These are phyloP conservation scores for Gallinago jamesoni DNA, from an alignment of 2,113 vertebrate species.

Conservation along the genomic window DNA sequence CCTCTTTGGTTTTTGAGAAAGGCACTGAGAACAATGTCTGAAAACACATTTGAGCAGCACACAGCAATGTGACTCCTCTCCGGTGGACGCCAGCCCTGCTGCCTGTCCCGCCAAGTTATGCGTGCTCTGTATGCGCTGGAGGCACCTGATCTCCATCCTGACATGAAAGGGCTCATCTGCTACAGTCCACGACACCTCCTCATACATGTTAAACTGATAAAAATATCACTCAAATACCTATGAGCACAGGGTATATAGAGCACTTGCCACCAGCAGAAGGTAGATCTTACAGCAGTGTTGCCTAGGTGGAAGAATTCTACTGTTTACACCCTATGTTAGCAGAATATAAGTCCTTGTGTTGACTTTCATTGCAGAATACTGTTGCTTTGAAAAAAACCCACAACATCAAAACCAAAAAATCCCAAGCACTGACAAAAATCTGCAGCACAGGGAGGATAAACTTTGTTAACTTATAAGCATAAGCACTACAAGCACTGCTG, in stretches of 20 bases:
- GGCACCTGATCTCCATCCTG: neutral
- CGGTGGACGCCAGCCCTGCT: neutral
- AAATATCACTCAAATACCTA: neutral
- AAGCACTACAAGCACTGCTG: neutral
- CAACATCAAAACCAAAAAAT: too few species aligned
- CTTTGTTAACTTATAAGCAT: neutral
- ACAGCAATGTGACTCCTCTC: neutral
- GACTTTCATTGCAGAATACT: neutral
- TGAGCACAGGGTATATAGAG: neutral
- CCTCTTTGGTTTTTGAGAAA: neutral
- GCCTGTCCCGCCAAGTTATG: neutral
- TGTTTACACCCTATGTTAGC: neutral
- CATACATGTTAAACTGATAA: rapidly evolving
- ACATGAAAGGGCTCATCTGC: neutral
- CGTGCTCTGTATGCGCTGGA: rapidly evolving
- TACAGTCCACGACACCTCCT: neutral
- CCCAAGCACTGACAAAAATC: neutral
- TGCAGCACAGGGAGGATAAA: neutral
- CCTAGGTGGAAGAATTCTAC: neutral
- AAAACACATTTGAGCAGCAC: neutral
- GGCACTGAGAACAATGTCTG: neutral
- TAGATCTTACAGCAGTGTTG: neutral
- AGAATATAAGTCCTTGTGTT: neutral
- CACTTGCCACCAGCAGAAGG: neutral
- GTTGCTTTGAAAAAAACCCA: neutral